Conservation (phyloP, 1,140 invertebrate species). For the Venturia canescens region DNA sequence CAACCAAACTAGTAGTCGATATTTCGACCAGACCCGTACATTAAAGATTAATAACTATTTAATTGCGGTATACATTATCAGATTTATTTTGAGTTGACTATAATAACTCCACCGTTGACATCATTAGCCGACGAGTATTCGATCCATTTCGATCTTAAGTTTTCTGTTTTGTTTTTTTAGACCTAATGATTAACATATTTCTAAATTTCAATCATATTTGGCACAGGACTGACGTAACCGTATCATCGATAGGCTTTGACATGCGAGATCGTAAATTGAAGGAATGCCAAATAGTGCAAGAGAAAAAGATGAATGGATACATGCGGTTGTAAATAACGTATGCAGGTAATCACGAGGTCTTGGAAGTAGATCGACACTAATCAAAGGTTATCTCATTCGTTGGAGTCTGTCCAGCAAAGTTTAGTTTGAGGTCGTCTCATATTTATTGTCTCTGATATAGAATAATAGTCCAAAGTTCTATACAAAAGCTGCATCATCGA, state of each 20-base stretch:
- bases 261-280: background rate
- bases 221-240: background rate
- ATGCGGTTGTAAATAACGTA: background rate
- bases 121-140: no score
- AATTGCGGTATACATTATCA: no score
- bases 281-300: background rate
- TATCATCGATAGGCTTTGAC: background rate
- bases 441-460: slow-evolving; percentile 19
- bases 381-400: slow-evolving; percentile 31
- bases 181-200: background rate
- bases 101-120: no score
- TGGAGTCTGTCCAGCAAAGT: slow-evolving; percentile 38
- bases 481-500: background rate
- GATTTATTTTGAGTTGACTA: no score
- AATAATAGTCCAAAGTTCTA: background rate
- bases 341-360: background rate
- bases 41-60: no score
- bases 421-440: slow-evolving; percentile 32
- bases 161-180: background rate
- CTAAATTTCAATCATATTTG: background rate
- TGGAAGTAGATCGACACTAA: slow-evolving; percentile 26
- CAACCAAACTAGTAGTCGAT: no score
- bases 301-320: background rate
- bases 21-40: no score
- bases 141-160: background rate